Evolutionary conservation across 2,797 vertebrate genomes (phyloP).

Genomic region (Propithecus perrieri): DNA sequence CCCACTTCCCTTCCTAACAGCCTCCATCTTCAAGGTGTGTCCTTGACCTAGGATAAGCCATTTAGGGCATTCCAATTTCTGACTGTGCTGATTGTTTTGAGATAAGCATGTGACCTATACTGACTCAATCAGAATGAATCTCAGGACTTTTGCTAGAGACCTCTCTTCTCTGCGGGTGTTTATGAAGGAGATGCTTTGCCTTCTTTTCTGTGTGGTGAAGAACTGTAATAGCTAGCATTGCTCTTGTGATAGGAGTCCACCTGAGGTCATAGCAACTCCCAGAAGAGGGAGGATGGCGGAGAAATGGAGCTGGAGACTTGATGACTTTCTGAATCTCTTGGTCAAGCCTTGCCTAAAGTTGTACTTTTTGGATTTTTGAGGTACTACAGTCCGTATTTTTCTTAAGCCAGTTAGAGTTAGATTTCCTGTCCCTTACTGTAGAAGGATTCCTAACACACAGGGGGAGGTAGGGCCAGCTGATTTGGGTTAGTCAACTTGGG

Average conservation of each 20-base stretch:
- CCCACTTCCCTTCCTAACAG: not conserved
- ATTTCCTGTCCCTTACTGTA: conserved; percentile 1
- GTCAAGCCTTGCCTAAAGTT: not conserved
- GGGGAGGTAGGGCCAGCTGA: not conserved
- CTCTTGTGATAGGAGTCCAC: not conserved
- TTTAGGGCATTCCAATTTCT: not conserved
- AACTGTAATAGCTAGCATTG: not conserved
- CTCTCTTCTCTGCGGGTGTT: not conserved
- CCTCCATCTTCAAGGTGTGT: not conserved
- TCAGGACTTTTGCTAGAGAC: not conserved
- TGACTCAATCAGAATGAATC: conserved; percentile 5
- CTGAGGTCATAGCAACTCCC: not conserved
- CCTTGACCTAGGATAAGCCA: not conserved
- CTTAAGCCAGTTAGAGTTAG: not conserved
- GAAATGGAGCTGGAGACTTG: not conserved
- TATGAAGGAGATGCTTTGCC: conserved; percentile 40
- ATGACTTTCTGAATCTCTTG: conserved; percentile 12
- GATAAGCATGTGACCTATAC: not conserved
- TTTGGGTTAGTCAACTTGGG: not conserved
- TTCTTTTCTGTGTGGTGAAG: not conserved
- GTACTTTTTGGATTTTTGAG: not conserved
- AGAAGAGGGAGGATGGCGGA: not conserved
- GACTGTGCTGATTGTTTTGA: conserved; percentile 11
- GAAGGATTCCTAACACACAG: conserved; percentile 19
- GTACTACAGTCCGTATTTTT: not conserved